These are phyloP conservation scores for Bemisia tabaci DNA, from an alignment of 1,140 invertebrate species.

Conservation along the genomic window DNA sequence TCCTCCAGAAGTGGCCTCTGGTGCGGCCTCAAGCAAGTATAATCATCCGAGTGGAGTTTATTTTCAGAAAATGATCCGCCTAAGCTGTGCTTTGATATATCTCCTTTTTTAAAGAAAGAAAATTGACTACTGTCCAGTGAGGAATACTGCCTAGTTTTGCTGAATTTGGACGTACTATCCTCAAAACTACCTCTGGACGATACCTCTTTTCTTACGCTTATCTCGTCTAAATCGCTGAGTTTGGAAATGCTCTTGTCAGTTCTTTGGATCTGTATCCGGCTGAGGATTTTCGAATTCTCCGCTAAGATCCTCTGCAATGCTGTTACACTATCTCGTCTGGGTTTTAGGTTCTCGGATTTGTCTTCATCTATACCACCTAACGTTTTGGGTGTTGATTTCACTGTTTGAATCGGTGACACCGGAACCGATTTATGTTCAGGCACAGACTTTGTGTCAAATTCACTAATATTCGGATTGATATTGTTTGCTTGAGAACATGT, in stretches of 20 bases:
- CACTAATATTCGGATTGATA: no score
- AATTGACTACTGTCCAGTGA: neutral
- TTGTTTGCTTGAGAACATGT: no score
- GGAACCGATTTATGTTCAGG: no score
- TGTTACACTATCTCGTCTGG: neutral
- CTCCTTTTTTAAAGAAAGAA: neutral
- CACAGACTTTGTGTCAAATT: no score
- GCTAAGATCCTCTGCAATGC: neutral
- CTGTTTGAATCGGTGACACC: no score
- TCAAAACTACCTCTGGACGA: neutral
- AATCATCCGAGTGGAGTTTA: neutral
- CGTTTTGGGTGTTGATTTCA: no score
- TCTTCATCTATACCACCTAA: no score
- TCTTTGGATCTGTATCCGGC: neutral
- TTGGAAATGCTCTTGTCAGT: neutral
- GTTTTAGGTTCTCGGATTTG: neutral
- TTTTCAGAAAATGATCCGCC: neutral
- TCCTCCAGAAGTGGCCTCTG: neutral
- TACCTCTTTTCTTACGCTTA: neutral
- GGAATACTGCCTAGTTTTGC: neutral
- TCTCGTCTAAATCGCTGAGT: neutral
- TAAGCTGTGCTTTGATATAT: neutral
- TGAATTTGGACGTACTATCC: neutral
- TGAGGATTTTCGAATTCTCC: neutral
- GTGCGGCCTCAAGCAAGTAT: neutral